Conservation (phyloP, 2,113 vertebrate species). For the Malaclemys terrapin region DNA sequence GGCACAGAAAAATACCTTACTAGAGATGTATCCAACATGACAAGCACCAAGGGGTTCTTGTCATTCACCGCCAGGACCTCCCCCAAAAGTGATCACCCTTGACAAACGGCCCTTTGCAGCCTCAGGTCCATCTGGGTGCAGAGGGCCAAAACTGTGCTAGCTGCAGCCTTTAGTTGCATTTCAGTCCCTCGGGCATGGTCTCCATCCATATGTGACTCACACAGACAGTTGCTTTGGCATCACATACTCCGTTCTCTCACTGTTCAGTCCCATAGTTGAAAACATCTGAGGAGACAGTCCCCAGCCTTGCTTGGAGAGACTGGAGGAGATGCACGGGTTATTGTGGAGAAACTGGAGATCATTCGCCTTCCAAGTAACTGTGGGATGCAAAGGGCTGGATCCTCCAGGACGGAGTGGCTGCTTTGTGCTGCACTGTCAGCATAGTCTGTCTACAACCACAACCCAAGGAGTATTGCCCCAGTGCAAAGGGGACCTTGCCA, state of each 20-base stretch:
- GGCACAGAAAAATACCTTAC: background rate
- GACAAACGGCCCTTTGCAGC: background rate
- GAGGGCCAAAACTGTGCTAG: background rate
- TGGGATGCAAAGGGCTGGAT: background rate
- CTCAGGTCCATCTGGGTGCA: rapidly evolving
- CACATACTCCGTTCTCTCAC: background rate
- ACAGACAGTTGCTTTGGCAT: background rate
- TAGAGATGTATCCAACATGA: background rate
- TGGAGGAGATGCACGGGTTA: background rate
- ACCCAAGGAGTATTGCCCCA: background rate
- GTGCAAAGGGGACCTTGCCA: background rate
- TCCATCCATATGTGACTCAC: background rate
- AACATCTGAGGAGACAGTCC: rapidly evolving
- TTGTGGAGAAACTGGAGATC: background rate
- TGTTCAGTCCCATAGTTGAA: background rate
- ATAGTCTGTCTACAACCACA: background rate
- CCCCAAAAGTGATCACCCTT: rapidly evolving
- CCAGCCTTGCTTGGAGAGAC: background rate
- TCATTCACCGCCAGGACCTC: background rate
- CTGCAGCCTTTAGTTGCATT: rapidly evolving
- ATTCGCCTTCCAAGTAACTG: background rate
- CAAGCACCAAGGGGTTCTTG: background rate
- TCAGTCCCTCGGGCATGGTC: background rate
- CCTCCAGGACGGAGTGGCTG: background rate
- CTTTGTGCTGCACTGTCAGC: background rate